A percentile compares a stretch with the other conserved stretches of the same genome.
Evolutionary conservation across 1,140 invertebrate species (phyloP).

Genomic region (Galleria mellonella): DNA sequence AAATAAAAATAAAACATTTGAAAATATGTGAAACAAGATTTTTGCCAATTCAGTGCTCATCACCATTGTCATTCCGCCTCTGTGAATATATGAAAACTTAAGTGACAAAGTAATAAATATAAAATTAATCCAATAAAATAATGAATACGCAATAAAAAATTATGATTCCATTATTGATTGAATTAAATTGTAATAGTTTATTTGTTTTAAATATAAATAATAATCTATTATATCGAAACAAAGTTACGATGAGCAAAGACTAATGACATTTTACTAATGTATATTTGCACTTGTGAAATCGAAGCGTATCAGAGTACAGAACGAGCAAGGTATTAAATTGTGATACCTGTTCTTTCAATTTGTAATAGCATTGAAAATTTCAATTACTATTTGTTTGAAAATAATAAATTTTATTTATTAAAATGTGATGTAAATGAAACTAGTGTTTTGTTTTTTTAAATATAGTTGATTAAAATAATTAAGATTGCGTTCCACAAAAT

Average conservation of each 20-base stretch:
- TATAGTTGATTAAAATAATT: too few relatives aligned
- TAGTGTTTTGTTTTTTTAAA: too few relatives aligned
- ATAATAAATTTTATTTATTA: too few relatives aligned
- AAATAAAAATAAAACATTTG: conserved; percentile 56
- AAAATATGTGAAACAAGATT: conserved; percentile 69
- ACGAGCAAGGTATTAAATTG: not conserved
- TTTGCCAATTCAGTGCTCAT: conserved; percentile 59
- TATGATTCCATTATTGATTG: conserved; percentile 6
- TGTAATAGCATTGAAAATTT: too few relatives aligned
- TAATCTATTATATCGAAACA: conserved; percentile 6
- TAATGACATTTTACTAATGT: conserved; percentile 34
- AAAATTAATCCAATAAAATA: not conserved
- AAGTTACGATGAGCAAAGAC: conserved; percentile 61
- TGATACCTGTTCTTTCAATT: too few relatives aligned
- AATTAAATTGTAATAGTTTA: not conserved
- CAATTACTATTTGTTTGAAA: too few relatives aligned
- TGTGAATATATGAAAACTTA: too few relatives aligned
- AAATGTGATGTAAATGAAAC: too few relatives aligned
- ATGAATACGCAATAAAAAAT: not conserved
- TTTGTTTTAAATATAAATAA: conserved; percentile 7
- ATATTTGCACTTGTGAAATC: conserved; percentile 32
- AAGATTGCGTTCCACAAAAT: too few relatives aligned
- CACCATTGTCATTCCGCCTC: conserved; percentile 26
- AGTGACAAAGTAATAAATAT: not conserved
- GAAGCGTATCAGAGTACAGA: conserved; percentile 46